These are phyloP conservation scores for Odontophorus gujanensis DNA, from an alignment of 2,113 vertebrate species.

Conservation along the genomic window DNA sequence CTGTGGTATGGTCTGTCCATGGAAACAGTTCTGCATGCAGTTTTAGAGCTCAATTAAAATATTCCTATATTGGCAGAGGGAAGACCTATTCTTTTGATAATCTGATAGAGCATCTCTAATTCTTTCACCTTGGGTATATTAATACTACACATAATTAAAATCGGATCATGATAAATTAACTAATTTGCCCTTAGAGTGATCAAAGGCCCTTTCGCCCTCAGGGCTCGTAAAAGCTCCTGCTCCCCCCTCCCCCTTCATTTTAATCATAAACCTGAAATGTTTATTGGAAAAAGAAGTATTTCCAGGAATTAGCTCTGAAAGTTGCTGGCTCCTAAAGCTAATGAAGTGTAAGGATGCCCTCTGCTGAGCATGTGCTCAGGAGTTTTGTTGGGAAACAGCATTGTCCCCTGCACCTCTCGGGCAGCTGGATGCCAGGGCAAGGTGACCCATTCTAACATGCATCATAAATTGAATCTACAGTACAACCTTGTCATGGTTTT, in stretches of 20 bases:
- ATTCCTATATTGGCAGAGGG: slow-evolving; percentile 43
- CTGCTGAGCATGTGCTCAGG: slow-evolving; percentile 4
- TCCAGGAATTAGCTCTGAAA: slow-evolving; percentile 23
- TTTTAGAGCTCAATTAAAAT: slow-evolving; percentile 49
- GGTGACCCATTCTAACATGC: background rate
- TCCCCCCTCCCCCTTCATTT: background rate
- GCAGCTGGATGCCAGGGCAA: background rate
- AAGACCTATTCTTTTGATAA: slow-evolving; percentile 49
- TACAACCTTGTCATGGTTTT: background rate
- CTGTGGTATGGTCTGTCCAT: background rate
- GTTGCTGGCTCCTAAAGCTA: background rate
- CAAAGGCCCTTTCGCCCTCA: slow-evolving; percentile 62
- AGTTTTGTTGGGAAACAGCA: background rate
- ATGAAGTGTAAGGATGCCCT: slow-evolving; percentile 65
- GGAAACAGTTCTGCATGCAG: background rate
- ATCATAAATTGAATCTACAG: background rate
- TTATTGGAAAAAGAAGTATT: slow-evolving; percentile 54
- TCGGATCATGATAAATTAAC: slow-evolving; percentile 68
- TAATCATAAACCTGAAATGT: slow-evolving; percentile 65
- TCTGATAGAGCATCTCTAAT: slow-evolving; percentile 64
- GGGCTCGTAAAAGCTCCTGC: slow-evolving; percentile 20
- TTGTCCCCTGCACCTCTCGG: background rate
- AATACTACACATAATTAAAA: slow-evolving; percentile 69
- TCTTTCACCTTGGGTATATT: slow-evolving; percentile 73
- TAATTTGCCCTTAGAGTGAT: slow-evolving; percentile 69